Evolutionary conservation across 2,888 invertebrate species (phyloP), one percentile per base, ranked within the genome.

Genomic region (Meiosimyza platycephala): DNA sequence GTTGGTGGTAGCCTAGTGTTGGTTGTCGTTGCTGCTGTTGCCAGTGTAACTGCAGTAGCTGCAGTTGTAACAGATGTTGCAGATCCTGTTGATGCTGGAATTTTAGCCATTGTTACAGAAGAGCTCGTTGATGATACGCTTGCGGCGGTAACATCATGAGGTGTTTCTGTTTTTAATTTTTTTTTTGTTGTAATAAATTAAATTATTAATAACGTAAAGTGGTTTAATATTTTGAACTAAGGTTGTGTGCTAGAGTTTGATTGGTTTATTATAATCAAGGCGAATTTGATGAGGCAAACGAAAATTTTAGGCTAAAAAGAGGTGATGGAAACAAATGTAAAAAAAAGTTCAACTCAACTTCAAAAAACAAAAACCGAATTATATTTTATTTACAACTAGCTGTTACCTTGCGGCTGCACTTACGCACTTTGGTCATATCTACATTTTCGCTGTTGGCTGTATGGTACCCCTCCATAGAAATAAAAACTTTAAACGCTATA

Each of bases 41-140:
- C 83, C 50, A 77, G 71, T 77, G 75, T 76, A 74, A 77, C 78
- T 74, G 80, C 74, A 74, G 76, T 73, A 71, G 77, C 72, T 72
- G 79, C 76, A n/a, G 82, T 77, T 71, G 78, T 67, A 74, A 80
- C 71, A 52, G 80, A 73, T 57, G 82, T 79, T 76, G 76, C 75
- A 40, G 67, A 73, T 22, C 73, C 69, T 22, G 75, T 74, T 40
- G 76, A 57, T 51, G 76, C 65, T 75, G 74, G 66, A 40, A 72
- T 74, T 57, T 77, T 75, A 76, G 78, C 63, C 71, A 75, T 59
- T 73, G 78, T 74, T 76, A 72, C 62, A 22, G 72, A 40, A 12
- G 66, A 59, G 48, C 66, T 72, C 55, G 70, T 59, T 47, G 74
- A 74, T 70, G 74, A 71, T 55, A 76, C 73, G 70, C 67, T 68